Evolutionary conservation across 2,888 invertebrate genomes (phyloP), one percentile per base, ranked within the genome.

Genomic region (Synanthedon andrenaeformis): DNA sequence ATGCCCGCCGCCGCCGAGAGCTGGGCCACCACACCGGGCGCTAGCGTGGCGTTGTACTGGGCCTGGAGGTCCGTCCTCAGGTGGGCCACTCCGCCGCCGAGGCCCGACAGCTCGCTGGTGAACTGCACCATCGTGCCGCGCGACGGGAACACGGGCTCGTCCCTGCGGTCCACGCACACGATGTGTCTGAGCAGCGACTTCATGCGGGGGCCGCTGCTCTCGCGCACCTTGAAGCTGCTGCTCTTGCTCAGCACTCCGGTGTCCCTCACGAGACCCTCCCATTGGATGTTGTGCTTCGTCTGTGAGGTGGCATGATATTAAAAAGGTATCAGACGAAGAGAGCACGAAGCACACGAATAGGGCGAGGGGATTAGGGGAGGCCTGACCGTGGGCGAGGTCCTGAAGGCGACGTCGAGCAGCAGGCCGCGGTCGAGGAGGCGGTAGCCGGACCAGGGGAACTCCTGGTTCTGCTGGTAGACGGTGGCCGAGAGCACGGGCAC

Each of bases 61-160:
- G 77, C 73, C 52, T 72, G 70, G 42, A 85, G 64, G 58, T 96
- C 96, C 61, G 94, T 94, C 82, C 95, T 95, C 35, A 96, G 72
- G 75, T 96, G 96, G 13, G 94, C 93, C n/a, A 97, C 92, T 72
- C 97, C 94, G 2, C 99, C 99, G 10, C 98, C 97, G 5, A 97
- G 74, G 0, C 97, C 93, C 28, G 97, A 96, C 65, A 95, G 89
- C 64, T 99, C 98, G 64, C 94, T 92, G 4, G 90, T 90, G 57
- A 94, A 87, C 81, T 93, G 92, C 5, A 95, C 76, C 60, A 93
- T 83, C 5, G 90, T 76, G 4, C 97, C 97, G 49, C 84, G 80
- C 6, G 90, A 90, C 3, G 97, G 97, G 77, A 97, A 94, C 55
- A 96, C 91, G 3, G 84, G 77, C 64, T 92, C 92, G 76, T 97